phyloP scores from a whole-genome alignment of 2,113 vertebrate genomes.

The Oryzias javanicus region DNA sequence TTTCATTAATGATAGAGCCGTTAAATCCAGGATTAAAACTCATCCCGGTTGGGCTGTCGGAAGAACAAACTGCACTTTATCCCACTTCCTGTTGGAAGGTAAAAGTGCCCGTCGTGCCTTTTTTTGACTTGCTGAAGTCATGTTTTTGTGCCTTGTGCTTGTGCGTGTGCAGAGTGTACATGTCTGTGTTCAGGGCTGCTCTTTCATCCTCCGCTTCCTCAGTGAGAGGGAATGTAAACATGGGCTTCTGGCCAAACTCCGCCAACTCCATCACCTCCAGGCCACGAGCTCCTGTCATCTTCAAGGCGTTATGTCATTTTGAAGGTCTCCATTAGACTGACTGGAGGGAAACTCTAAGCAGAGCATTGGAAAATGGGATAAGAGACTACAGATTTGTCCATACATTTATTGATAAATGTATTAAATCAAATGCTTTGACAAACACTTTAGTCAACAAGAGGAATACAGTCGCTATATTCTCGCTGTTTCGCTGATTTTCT shows the following conservation, averaged over 20 bases:
- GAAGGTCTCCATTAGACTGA: background rate
- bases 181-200: constrained; percentile 71
- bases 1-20: constrained; percentile 47
- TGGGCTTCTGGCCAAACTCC: constrained; percentile 79
- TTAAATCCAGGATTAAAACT: constrained; percentile 29
- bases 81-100: constrained; percentile 5
- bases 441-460: too few species aligned
- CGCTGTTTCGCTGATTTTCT: too few species aligned
- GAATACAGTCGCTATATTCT: too few species aligned
- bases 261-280: constrained; percentile 47
- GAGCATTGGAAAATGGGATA: background rate
- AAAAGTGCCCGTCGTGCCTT: constrained; percentile 12
- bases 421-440: too few species aligned
- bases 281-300: constrained; percentile 24
- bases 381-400: too few species aligned
- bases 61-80: constrained; percentile 9
- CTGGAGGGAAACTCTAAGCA: constrained; percentile 11
- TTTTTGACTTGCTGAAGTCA: constrained; percentile 7
- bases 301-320: constrained; percentile 40
- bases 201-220: constrained; percentile 90
- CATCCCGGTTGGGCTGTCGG: background rate
- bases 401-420: too few species aligned
- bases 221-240: constrained; percentile 94
- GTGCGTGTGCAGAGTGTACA: constrained; percentile 16
- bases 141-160: constrained; percentile 7